Evolutionary conservation across 2,888 invertebrate genomes (phyloP).

Genomic region (Leptinotarsa juncta): DNA sequence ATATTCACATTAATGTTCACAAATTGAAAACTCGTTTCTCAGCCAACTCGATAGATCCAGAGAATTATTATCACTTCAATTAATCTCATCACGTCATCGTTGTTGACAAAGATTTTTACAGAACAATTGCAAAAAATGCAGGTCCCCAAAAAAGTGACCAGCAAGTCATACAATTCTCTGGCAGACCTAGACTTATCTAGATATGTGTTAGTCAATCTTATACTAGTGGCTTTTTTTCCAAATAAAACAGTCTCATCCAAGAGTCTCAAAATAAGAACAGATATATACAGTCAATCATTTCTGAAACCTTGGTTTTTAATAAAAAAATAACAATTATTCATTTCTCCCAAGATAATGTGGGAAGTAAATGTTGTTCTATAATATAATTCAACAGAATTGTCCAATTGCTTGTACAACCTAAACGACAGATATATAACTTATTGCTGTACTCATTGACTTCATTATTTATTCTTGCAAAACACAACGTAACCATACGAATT

Average conservation of each 20-base stretch:
- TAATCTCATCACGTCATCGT: neutral
- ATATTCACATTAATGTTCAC: conserved; percentile 14
- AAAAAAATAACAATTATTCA: conserved; percentile 28
- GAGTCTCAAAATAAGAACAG: conserved; percentile 6
- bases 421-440: conserved; percentile 37
- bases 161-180: conserved; percentile 8
- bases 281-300: conserved; percentile 10
- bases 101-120: neutral
- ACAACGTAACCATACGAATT: conserved; percentile 37
- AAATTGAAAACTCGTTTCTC: conserved; percentile 20
- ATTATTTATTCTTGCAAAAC: conserved; percentile 37
- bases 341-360: conserved; percentile 1
- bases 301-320: conserved; percentile 20
- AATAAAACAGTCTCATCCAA: conserved; percentile 20
- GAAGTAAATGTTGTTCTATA: neutral
- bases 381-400: conserved; percentile 13
- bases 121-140: neutral
- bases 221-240: conserved; percentile 14
- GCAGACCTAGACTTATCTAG: conserved; percentile 24
- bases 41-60: conserved; percentile 15
- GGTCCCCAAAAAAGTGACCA: neutral
- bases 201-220: conserved; percentile 31
- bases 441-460: conserved; percentile 47
- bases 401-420: conserved; percentile 10
- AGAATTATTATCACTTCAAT: neutral